A percentile compares a stretch with the other conserved stretches of the same genome.
Evolutionary conservation across 2,797 vertebrate species (phyloP).

Genomic region (Naso thynnoides): DNA sequence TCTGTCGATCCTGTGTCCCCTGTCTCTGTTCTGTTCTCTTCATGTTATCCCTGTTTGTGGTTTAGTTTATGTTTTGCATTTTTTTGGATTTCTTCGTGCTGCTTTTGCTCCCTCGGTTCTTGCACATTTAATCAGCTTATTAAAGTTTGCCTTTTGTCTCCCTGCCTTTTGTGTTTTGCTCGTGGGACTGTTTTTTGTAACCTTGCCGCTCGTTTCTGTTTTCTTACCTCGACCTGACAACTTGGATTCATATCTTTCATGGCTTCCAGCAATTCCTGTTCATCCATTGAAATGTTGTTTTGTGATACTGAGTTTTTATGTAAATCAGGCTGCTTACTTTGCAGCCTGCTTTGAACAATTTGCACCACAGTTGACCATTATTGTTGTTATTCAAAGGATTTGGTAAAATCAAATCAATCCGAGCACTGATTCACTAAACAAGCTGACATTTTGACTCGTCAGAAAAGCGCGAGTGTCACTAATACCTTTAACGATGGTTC

Average conservation of each 20-base stretch:
- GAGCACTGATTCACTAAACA: not conserved
- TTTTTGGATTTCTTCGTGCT: too few relatives aligned
- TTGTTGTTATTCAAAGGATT: not conserved
- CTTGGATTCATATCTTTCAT: not conserved
- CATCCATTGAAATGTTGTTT: not conserved
- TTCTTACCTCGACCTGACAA: slow-evolving; percentile 8
- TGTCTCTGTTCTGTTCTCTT: too few relatives aligned
- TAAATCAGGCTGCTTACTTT: not conserved
- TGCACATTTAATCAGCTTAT: too few relatives aligned
- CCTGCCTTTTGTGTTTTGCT: too few relatives aligned
- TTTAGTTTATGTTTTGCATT: too few relatives aligned
- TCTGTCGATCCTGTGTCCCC: too few relatives aligned
- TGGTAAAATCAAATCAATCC: not conserved
- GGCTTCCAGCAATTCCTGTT: not conserved
- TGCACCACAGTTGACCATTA: not conserved
- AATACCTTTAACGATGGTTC: not conserved
- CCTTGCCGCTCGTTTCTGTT: not conserved
- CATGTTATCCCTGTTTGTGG: too few relatives aligned
- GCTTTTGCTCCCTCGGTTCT: too few relatives aligned
- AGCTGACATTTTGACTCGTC: not conserved
- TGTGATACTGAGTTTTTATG: not conserved
- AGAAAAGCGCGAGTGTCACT: not conserved
- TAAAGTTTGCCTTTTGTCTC: too few relatives aligned
- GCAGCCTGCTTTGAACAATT: not conserved
- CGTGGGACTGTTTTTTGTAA: too few relatives aligned